Evolutionary conservation across 2,888 invertebrate species (phyloP), one percentile per base, ranked within the genome.

Genomic region (Rhaphigaster nebulosa): DNA sequence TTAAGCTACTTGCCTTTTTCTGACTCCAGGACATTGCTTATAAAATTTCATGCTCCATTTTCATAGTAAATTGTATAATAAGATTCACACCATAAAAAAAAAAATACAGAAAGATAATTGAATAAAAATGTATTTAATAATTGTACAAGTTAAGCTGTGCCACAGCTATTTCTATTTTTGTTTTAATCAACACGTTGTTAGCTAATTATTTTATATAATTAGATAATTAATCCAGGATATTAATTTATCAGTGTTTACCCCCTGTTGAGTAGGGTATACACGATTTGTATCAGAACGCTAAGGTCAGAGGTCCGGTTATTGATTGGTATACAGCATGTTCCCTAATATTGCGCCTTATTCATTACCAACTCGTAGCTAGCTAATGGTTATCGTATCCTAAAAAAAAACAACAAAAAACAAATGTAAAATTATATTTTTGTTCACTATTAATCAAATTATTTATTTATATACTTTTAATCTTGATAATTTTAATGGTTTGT

Each of bases 301-400:
- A 76, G 29, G 65, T 65, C 29, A 34, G 29, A 38, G 70, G 70
- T 76, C 70, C 29, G 70, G 6, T 38, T 76, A 76, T 76, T 38
- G 70, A 76, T 76, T 76, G 1, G 15, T 76, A 38, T 76, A 76
- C 70, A 76, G 38, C 70, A 38, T 76, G 34, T 76, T 76, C 70
- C 15, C 70, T 76, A 76, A 76, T 76, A 76, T 76, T 34, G 1
- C 70, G 34, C 34, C 70, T 76, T 38, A 76, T 20, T 76, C 70
- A 76, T 76, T 38, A 76, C 70, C 38, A 29, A 34, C 70, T 38
- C 8, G 0, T 65, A 0, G 56, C 0, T 34, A 10, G n/a, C 60
- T 12, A 60, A n/a, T n/a, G n/a, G 26, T 4, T 54, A 20, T 23
- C 60, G 0, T 2, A 12, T 8, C 8, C 1, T n/a, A 60, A 65